Evolutionary conservation across 1,140 invertebrate species (phyloP).

Genomic region (Papilio aristodemus): DNA sequence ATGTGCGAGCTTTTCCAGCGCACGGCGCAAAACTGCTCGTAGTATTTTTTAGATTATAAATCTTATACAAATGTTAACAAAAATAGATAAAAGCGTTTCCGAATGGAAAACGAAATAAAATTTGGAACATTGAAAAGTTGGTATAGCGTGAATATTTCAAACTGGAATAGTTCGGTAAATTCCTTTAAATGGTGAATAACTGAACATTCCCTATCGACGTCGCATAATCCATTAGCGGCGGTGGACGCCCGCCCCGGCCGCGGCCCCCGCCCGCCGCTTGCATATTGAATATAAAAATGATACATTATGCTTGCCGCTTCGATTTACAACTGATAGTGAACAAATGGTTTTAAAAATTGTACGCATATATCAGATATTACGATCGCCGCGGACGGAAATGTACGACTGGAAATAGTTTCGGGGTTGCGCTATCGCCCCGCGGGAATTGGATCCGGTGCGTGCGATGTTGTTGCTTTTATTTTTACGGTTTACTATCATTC

Average conservation of each 20-base stretch:
- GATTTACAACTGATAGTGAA: slow-evolving; percentile 37
- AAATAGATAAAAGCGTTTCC: slow-evolving; percentile 17
- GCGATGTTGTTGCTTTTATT: not conserved
- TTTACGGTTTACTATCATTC: no score
- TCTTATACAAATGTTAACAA: slow-evolving; percentile 4
- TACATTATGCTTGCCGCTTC: slow-evolving; percentile 43
- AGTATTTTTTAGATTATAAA: slow-evolving; percentile 9
- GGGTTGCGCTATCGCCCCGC: slow-evolving; percentile 7
- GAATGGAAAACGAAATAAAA: slow-evolving; percentile 15
- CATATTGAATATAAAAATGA: slow-evolving; percentile 60
- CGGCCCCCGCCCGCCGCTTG: slow-evolving; percentile 26
- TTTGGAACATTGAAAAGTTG: slow-evolving; percentile 15
- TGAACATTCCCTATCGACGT: slow-evolving; percentile 39
- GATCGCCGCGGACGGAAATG: not conserved
- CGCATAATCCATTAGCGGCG: slow-evolving; percentile 40
- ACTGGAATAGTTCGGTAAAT: slow-evolving; percentile 38
- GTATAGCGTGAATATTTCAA: slow-evolving; percentile 18
- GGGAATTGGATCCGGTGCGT: slow-evolving; percentile 4
- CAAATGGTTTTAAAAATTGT: slow-evolving; percentile 22
- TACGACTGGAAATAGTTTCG: slow-evolving; percentile 2
- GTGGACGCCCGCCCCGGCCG: slow-evolving; percentile 41
- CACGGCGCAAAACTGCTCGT: not conserved
- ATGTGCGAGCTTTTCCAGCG: not conserved
- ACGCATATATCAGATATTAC: slow-evolving; percentile 24
- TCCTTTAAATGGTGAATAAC: slow-evolving; percentile 47